A percentile compares a stretch with the other conserved stretches of the same genome.
Evolutionary conservation across 1,140 invertebrate genomes (phyloP).

Genomic region (Drosophila kikkawai): DNA sequence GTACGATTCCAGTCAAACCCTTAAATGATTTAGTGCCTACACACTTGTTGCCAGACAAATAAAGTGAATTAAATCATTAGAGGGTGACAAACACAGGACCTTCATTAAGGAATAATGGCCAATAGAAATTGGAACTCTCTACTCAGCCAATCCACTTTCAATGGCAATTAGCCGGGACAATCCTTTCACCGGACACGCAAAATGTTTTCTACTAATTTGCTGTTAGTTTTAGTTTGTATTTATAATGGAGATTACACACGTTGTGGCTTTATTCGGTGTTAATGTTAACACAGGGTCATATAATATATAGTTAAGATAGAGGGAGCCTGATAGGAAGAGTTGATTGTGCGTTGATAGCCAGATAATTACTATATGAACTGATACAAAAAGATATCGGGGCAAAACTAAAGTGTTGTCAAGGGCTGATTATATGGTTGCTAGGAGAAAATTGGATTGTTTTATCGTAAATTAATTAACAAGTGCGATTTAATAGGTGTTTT

Average conservation of each 20-base stretch:
- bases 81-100: conserved; percentile 41
- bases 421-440: conserved; percentile 8
- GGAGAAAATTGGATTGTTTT: neutral
- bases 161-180: conserved; percentile 21
- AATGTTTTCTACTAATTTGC: conserved; percentile 24
- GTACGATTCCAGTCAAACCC: neutral
- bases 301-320: neutral
- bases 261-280: neutral
- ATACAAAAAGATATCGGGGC: neutral
- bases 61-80: conserved; percentile 50
- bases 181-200: conserved; percentile 20
- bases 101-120: conserved; percentile 32
- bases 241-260: conserved; percentile 15
- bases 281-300: conserved; percentile 2
- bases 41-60: conserved; percentile 43
- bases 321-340: conserved; percentile 1
- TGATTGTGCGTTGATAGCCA: neutral
- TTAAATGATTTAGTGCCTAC: conserved; percentile 47
- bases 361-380: conserved; percentile 17
- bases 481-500: neutral
- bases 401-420: conserved; percentile 8
- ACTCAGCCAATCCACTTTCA: conserved; percentile 20
- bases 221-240: conserved; percentile 6
- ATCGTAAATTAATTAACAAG: too few species aligned
- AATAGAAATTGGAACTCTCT: conserved; percentile 19